A percentile compares a stretch with the other conserved stretches of the same genome.
phyloP scores from a whole-genome alignment of 2,888 invertebrate species.

The Nomada goodeniana region DNA sequence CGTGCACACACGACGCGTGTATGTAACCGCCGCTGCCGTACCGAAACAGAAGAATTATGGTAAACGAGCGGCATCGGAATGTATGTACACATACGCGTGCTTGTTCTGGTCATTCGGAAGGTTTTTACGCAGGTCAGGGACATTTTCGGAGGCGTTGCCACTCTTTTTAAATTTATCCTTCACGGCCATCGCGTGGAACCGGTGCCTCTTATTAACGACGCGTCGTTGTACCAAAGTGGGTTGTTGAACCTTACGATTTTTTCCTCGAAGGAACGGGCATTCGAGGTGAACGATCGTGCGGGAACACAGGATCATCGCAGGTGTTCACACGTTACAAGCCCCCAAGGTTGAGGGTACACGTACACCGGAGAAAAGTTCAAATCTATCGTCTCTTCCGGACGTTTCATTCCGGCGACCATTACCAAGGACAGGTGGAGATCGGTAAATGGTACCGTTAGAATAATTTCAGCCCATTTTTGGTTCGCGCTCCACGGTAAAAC shows the following conservation, averaged over 20 bases:
- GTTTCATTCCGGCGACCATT: neutral
- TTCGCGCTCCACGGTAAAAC: neutral
- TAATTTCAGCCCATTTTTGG: neutral
- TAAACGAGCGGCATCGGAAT: neutral
- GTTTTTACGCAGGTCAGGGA: conserved; percentile 71
- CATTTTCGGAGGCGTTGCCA: conserved; percentile 53
- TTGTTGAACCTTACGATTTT: conserved; percentile 62
- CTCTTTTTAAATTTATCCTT: conserved; percentile 67
- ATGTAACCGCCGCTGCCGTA: too few species aligned
- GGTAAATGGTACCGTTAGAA: conserved; percentile 41
- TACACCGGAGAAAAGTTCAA: neutral
- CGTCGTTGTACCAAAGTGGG: conserved; percentile 35
- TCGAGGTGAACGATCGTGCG: conserved; percentile 66
- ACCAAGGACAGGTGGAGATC: neutral
- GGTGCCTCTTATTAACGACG: conserved; percentile 54
- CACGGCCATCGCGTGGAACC: conserved; percentile 48
- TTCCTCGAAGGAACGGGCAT: conserved; percentile 49
- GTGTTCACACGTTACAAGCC: conserved; percentile 9
- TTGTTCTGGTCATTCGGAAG: conserved; percentile 31
- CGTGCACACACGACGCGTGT: neutral
- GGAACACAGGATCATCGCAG: conserved; percentile 2
- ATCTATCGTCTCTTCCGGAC: conserved; percentile 2
- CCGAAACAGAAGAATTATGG: conserved; percentile 19
- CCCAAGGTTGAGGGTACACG: neutral
- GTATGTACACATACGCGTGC: neutral